Evolutionary conservation across 1,140 invertebrate genomes (phyloP).

Genomic region (Drosophila baimaii): DNA sequence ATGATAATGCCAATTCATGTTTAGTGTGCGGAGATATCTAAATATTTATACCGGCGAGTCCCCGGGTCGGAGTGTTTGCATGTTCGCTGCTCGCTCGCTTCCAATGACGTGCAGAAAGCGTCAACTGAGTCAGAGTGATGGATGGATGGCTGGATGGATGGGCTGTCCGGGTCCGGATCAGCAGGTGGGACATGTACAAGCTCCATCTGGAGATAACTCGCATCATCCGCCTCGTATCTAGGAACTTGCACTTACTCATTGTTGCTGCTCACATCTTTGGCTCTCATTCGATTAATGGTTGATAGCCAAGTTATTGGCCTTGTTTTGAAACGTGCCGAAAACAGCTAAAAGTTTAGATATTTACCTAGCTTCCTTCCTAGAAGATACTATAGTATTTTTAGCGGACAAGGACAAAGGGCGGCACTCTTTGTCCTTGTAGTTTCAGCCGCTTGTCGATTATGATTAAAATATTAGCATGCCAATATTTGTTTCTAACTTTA

Average conservation of each 20-base stretch:
- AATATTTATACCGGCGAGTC: slow-evolving; percentile 45
- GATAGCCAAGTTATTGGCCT: neutral
- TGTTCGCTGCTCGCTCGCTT: slow-evolving; percentile 16
- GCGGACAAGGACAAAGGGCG: too few relatives aligned
- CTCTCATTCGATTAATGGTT: neutral
- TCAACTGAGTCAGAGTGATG: neutral
- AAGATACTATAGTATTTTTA: too few relatives aligned
- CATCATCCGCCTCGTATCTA: neutral
- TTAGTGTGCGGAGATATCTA: slow-evolving; percentile 54
- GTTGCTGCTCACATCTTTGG: neutral
- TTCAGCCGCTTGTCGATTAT: slow-evolving; percentile 1
- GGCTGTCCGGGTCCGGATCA: slow-evolving; percentile 31
- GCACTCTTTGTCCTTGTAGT: neutral
- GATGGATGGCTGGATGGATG: slow-evolving; percentile 25
- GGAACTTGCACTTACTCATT: neutral
- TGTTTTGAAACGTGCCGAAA: neutral
- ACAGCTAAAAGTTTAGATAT: neutral
- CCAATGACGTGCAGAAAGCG: slow-evolving; percentile 41
- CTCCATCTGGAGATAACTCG: neutral
- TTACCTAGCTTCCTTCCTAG: neutral
- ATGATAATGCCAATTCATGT: slow-evolving; percentile 80
- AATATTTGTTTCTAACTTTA: slow-evolving; percentile 20
- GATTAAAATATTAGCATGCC: neutral
- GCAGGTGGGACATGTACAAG: slow-evolving; percentile 29
- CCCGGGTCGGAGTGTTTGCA: too few relatives aligned